phyloP scores from a whole-genome alignment of 92 coral and sea anemone species.

The Diadumene lineata region DNA sequence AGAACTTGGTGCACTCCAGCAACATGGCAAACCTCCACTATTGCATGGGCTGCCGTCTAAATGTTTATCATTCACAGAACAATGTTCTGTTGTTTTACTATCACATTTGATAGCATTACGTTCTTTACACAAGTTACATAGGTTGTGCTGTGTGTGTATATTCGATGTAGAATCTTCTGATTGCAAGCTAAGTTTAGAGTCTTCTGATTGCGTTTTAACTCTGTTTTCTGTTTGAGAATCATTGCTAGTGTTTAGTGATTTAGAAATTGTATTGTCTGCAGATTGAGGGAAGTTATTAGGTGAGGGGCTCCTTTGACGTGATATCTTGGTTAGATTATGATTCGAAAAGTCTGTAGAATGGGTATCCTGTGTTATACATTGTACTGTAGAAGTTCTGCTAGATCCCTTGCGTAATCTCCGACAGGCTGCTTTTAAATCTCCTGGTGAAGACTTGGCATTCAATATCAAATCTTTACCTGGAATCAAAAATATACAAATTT shows the following conservation, averaged over 20 bases:
- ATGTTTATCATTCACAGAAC: conserved; percentile 33
- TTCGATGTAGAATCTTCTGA: conserved; percentile 15
- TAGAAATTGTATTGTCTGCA: no score
- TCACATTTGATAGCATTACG: background rate
- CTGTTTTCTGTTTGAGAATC: no score
- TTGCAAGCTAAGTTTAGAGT: background rate
- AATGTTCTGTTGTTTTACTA: background rate
- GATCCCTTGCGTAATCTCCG: conserved; percentile 70
- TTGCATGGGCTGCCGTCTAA: conserved; percentile 81
- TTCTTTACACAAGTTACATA: conserved; percentile 20
- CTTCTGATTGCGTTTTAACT: no score
- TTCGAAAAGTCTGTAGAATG: conserved; percentile 7
- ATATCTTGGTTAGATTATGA: conserved; percentile 42
- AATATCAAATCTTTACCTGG: conserved; percentile 85
- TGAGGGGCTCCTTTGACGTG: conserved; percentile 29
- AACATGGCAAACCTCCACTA: conserved; percentile 64
- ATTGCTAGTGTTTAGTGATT: no score
- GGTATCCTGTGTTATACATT: conserved; percentile 39
- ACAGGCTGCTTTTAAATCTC: conserved; percentile 77
- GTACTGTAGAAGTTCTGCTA: conserved; percentile 43
- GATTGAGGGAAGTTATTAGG: background rate
- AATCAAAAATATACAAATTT: no score
- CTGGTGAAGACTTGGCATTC: conserved; percentile 64
- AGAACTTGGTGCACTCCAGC: conserved; percentile 67
- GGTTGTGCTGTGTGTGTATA: background rate